phyloP scores from a whole-genome alignment of 2,888 invertebrate species.

The Dinocampus coccinellae region DNA sequence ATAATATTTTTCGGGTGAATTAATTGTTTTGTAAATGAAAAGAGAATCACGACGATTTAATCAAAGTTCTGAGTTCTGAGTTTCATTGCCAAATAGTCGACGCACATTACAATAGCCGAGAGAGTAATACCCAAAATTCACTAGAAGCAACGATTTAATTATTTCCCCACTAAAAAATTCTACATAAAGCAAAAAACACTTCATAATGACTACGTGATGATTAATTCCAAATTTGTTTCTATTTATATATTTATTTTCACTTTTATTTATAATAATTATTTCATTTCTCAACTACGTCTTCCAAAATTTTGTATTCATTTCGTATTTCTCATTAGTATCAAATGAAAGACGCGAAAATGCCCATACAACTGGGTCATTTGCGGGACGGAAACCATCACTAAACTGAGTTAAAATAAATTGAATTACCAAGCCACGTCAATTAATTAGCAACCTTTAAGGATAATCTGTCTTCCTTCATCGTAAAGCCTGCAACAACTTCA shows the following conservation, averaged over 20 bases:
- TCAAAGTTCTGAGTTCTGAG: constrained; percentile 22
- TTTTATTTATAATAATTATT: neutral
- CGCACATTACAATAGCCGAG: neutral
- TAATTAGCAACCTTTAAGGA: constrained; percentile 56
- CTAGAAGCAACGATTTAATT: constrained; percentile 39
- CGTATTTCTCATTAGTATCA: constrained; percentile 20
- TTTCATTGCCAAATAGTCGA: constrained; percentile 15
- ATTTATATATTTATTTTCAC: neutral
- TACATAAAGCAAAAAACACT: neutral
- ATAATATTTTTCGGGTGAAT: neutral
- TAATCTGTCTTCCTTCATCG: constrained; percentile 49
- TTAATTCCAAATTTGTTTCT: constrained; percentile 36
- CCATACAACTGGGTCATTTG: constrained; percentile 52
- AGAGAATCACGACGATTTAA: constrained; percentile 16
- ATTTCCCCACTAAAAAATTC: constrained; percentile 30
- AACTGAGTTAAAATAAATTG: constrained; percentile 50
- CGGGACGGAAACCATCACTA: constrained; percentile 33
- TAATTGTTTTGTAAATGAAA: neutral
- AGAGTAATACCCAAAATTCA: constrained; percentile 18
- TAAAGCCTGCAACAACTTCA: constrained; percentile 29
- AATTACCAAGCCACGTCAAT: constrained; percentile 53
- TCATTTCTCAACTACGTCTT: neutral
- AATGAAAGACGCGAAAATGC: constrained; percentile 36
- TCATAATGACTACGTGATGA: constrained; percentile 29
- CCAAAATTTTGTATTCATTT: constrained; percentile 29